phyloP scores from a whole-genome alignment of 2,797 vertebrate species.

The Anomalospiza imberbis region DNA sequence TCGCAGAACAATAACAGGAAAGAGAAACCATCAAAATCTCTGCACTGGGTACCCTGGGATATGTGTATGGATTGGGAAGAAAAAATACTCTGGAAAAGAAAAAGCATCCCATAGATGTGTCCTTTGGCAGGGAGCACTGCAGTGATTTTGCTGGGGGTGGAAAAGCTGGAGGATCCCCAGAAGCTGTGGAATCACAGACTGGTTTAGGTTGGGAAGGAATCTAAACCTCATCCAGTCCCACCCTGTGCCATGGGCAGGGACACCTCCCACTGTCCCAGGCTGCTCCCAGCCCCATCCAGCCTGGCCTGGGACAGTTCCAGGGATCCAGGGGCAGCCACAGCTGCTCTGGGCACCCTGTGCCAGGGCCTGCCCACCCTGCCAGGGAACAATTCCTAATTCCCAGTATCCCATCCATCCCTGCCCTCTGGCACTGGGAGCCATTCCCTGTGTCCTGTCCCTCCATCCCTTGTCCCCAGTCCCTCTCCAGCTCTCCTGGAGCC shows the following conservation, averaged over 20 bases:
- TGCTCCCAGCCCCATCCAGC: accelerated
- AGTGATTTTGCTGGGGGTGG: not conserved
- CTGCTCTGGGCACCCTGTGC: not conserved
- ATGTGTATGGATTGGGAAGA: not conserved
- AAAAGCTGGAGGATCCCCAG: not conserved
- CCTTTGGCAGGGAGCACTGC: not conserved
- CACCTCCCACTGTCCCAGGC: not conserved
- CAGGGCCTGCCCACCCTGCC: not conserved
- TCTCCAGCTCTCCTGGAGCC: not conserved
- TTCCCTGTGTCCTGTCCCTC: not conserved
- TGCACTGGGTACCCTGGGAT: not conserved
- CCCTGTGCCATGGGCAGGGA: not conserved
- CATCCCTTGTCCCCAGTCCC: not conserved
- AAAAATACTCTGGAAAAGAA: not conserved
- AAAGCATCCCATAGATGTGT: not conserved
- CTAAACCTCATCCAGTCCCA: accelerated
- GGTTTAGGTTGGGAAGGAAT: not conserved
- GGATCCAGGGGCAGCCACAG: not conserved
- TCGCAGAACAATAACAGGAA: not conserved
- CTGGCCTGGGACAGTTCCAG: not conserved
- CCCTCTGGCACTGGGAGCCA: not conserved
- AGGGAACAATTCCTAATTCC: not conserved
- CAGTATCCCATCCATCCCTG: not conserved
- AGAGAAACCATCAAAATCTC: not conserved
- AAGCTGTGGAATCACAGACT: not conserved